Percentiles rank a stretch among this genome's conserved stretches.
Conservation (phyloP, 2,888 invertebrate genomes). For the Dasysyrphus albostriatus region DNA sequence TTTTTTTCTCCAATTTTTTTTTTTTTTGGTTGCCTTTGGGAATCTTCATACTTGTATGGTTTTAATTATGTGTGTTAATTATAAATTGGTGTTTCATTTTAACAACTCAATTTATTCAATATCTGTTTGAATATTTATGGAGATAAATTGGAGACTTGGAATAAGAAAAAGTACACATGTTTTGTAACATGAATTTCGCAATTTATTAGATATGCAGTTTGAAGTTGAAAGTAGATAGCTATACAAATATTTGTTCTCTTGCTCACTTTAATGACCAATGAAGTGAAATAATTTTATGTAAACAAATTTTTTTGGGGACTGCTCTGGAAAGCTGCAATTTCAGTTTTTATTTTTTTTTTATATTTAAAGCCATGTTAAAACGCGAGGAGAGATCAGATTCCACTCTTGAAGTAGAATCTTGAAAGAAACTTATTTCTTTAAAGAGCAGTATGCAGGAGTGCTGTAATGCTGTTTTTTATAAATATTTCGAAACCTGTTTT, state of each 20-base stretch:
- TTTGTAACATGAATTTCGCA: background rate
- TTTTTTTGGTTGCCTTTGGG: background rate
- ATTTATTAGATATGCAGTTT: background rate
- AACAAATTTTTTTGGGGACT: no score
- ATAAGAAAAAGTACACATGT: slow-evolving; percentile 5
- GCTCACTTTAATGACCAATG: no score
- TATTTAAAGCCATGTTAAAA: no score
- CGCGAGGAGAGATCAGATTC: no score
- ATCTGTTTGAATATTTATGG: background rate
- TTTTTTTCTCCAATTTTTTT: background rate
- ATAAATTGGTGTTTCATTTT: slow-evolving; percentile 62
- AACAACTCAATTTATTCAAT: slow-evolving; percentile 59
- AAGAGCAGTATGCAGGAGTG: no score
- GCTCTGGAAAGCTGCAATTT: no score
- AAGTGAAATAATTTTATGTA: no score
- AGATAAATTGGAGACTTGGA: background rate
- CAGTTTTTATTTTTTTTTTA: no score
- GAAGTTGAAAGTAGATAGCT: background rate
- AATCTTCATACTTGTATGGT: slow-evolving; percentile 14
- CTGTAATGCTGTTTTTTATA: no score
- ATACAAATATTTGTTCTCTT: background rate
- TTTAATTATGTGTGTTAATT: slow-evolving; percentile 57
- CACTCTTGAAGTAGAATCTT: no score
- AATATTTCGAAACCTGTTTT: no score
- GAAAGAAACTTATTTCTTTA: no score